Percentiles rank a stretch among this genome's conserved stretches.
These are phyloP conservation scores for Andricus curvator DNA, from an alignment of 2,888 invertebrate species.

Conservation along the genomic window DNA sequence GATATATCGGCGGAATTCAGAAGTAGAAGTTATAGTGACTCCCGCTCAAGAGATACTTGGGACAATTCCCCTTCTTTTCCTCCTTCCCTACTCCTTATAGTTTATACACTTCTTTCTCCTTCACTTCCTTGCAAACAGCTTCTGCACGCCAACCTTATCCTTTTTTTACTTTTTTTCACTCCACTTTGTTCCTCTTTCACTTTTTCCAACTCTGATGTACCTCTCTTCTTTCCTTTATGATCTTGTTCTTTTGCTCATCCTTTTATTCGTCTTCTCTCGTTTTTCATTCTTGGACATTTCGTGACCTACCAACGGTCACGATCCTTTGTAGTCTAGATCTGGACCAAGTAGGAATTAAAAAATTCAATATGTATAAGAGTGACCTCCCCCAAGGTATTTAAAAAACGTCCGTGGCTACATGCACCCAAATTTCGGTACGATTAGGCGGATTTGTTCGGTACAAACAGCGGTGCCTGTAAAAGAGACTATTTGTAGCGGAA, in stretches of 20 bases:
- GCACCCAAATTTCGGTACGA: no score
- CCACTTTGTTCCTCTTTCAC: conserved; percentile 31
- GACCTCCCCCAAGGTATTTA: no score
- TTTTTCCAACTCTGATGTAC: not conserved
- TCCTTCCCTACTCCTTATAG: conserved; percentile 46
- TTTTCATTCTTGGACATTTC: conserved; percentile 32
- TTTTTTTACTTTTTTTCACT: not conserved
- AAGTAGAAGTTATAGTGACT: conserved; percentile 66
- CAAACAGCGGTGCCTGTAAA: no score
- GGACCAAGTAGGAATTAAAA: not conserved
- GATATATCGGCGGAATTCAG: conserved; percentile 75
- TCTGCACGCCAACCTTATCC: conserved; percentile 1
- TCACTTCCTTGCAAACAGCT: conserved; percentile 22
- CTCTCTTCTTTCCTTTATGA: conserved; percentile 4
- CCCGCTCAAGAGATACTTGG: conserved; percentile 62
- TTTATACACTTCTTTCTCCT: conserved; percentile 49
- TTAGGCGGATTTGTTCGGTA: no score
- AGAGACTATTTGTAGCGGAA: no score
- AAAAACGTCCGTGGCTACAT: no score
- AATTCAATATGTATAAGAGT: not conserved
- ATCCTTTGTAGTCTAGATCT: not conserved
- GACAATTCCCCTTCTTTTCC: conserved; percentile 55
- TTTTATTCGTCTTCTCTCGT: conserved; percentile 7
- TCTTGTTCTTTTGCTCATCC: not conserved
- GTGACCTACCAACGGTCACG: conserved; percentile 37